Percentiles rank a stretch among this genome's conserved stretches.
These are phyloP conservation scores for Gymnothorax javanicus DNA, from an alignment of 2,797 vertebrate species.

Conservation along the genomic window DNA sequence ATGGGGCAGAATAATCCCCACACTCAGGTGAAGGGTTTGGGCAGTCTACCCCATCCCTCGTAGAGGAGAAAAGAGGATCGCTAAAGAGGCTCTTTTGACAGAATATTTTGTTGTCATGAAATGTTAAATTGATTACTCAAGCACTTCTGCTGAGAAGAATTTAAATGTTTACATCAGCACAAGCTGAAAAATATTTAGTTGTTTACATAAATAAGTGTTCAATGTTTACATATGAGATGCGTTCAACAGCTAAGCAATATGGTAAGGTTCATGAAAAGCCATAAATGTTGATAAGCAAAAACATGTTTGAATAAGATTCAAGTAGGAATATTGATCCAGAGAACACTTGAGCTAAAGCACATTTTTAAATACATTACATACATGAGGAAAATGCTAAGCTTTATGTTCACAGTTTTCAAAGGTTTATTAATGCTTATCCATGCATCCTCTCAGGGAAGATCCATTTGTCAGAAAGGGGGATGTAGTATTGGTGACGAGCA, in stretches of 20 bases:
- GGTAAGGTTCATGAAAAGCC: not conserved
- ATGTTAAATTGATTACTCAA: not conserved
- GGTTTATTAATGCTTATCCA: not conserved
- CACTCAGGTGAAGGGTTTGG: not conserved
- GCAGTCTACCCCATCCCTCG: not conserved
- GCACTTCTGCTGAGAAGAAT: not conserved
- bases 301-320: no score
- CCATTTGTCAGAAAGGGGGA: not conserved
- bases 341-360: not conserved
- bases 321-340: not conserved
- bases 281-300: not conserved
- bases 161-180: not conserved
- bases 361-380: not conserved
- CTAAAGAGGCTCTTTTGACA: not conserved
- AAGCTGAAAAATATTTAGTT: not conserved
- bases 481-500: not conserved
- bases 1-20: constrained; percentile 8
- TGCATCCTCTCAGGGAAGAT: not conserved
- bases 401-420: not conserved
- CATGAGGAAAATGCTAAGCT: not conserved
- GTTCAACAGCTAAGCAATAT: not conserved
- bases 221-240: not conserved
- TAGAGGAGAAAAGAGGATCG: not conserved
- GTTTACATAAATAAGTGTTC: not conserved
- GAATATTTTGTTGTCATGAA: not conserved